A percentile compares a stretch with the other conserved stretches of the same genome.
These are phyloP conservation scores for Pseudanteris insignis DNA, from an alignment of 2,888 invertebrate species.

Conservation along the genomic window DNA sequence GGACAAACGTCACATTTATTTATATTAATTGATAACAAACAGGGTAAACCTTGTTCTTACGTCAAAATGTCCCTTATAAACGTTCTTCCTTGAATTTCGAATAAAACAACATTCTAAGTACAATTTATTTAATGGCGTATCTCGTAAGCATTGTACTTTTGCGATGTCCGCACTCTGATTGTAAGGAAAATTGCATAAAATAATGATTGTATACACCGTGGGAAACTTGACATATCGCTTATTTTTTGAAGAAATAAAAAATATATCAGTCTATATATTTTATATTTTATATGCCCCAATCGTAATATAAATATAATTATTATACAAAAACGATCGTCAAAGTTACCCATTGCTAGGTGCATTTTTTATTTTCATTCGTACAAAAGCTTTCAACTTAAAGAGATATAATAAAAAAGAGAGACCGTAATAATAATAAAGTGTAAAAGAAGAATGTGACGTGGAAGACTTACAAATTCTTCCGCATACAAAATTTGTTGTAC, in stretches of 20 bases:
- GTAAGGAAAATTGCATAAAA: conserved; percentile 10
- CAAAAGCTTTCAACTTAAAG: conserved; percentile 3
- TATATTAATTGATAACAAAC: conserved; percentile 44
- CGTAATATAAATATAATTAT: not conserved
- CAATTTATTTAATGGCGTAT: conserved; percentile 17
- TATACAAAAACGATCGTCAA: conserved; percentile 6
- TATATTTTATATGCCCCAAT: not conserved
- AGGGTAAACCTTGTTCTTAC: conserved; percentile 32
- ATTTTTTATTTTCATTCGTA: conserved; percentile 5
- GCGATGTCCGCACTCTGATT: conserved; percentile 8
- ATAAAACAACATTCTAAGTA: conserved; percentile 24
- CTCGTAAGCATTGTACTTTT: conserved; percentile 34
- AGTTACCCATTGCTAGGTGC: too few species aligned
- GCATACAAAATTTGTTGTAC: conserved; percentile 15
- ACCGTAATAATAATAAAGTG: conserved; percentile 2
- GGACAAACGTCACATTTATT: conserved; percentile 46
- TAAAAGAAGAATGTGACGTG: conserved; percentile 23
- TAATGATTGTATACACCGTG: not conserved
- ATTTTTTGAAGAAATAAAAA: conserved; percentile 21
- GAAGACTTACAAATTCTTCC: conserved; percentile 34
- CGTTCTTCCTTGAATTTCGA: conserved; percentile 11
- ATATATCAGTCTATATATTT: conserved; percentile 26
- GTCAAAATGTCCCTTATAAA: conserved; percentile 36
- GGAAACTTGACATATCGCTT: too few species aligned
- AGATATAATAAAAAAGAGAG: conserved; percentile 1